Evolutionary conservation across 2,797 vertebrate genomes (phyloP).

Genomic region (Arrhamphus sclerolepis): DNA sequence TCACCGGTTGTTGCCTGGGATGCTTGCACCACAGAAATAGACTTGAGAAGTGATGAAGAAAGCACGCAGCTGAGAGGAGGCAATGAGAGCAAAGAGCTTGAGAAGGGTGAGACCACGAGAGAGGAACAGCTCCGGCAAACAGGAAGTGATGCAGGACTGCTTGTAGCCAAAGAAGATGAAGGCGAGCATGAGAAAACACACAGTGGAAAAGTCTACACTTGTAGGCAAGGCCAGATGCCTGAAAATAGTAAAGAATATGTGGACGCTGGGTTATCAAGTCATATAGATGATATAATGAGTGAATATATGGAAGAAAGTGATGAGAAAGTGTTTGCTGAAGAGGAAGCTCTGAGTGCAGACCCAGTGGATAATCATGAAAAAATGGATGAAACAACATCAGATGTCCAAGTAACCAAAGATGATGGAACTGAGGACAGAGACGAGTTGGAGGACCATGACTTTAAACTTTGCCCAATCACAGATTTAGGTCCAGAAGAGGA

Average conservation of each 20-base stretch:
- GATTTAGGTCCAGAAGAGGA: no score
- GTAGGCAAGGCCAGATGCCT: not conserved
- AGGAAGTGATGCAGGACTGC: constrained; percentile 8
- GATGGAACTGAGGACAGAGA: no score
- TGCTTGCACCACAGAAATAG: constrained; percentile 8
- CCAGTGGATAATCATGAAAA: no score
- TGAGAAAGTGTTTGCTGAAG: not conserved
- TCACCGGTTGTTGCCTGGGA: constrained; percentile 38
- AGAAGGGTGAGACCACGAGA: not conserved
- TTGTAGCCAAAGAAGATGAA: not conserved
- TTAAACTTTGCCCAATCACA: no score
- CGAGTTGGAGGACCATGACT: no score
- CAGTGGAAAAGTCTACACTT: not conserved
- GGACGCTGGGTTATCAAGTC: not conserved
- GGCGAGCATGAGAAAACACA: not conserved
- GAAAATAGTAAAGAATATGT: not conserved
- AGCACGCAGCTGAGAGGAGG: not conserved
- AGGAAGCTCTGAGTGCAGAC: not conserved
- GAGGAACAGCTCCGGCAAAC: constrained; percentile 4
- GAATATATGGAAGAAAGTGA: constrained; percentile 1
- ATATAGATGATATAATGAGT: not conserved
- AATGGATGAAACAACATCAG: no score
- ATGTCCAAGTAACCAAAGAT: no score
- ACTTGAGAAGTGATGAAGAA: constrained; percentile 15
- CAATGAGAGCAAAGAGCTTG: constrained; percentile 6